Evolutionary conservation across 2,888 invertebrate genomes (phyloP).

Genomic region (Ormyrus pomaceus): DNA sequence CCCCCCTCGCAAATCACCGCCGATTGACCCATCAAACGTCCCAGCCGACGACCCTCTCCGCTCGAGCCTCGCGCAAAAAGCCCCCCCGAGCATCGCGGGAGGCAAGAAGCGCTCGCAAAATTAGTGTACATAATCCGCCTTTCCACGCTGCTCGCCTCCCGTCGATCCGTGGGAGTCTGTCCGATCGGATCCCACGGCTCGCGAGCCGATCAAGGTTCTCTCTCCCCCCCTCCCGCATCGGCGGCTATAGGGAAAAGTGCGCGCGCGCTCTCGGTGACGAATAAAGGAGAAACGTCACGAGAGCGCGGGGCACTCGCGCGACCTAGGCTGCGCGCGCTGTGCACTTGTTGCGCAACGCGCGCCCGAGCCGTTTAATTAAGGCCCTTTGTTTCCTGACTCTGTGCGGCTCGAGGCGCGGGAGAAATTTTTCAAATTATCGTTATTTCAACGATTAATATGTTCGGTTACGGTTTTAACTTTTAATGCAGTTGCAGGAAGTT

Average conservation of each 20-base stretch:
- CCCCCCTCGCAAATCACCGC: too few species aligned
- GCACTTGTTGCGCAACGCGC: too few species aligned
- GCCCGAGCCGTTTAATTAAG: too few species aligned
- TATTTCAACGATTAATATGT: too few species aligned
- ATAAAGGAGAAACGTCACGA: slow-evolving; percentile 31
- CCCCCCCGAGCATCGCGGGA: slow-evolving; percentile 9
- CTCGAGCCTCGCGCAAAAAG: background rate
- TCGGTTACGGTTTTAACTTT: too few species aligned
- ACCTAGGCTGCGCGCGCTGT: background rate
- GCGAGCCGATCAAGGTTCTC: slow-evolving; percentile 46
- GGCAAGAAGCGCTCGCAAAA: slow-evolving; percentile 17
- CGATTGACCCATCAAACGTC: background rate
- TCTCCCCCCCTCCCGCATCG: background rate
- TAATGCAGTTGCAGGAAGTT: too few species aligned
- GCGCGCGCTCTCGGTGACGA: slow-evolving; percentile 1
- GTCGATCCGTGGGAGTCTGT: slow-evolving; percentile 49
- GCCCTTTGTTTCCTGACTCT: too few species aligned
- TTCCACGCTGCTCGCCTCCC: background rate
- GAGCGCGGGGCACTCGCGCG: background rate
- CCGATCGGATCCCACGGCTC: slow-evolving; percentile 42
- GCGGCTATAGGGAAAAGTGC: slow-evolving; percentile 1
- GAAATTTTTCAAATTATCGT: too few species aligned
- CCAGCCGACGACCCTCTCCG: background rate
- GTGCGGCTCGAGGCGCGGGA: too few species aligned
- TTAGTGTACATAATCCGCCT: slow-evolving; percentile 35